Evolutionary conservation across 2,797 vertebrate species (phyloP), one percentile per base, ranked within the genome.

Genomic region (Enteromius thamalakanensis): DNA sequence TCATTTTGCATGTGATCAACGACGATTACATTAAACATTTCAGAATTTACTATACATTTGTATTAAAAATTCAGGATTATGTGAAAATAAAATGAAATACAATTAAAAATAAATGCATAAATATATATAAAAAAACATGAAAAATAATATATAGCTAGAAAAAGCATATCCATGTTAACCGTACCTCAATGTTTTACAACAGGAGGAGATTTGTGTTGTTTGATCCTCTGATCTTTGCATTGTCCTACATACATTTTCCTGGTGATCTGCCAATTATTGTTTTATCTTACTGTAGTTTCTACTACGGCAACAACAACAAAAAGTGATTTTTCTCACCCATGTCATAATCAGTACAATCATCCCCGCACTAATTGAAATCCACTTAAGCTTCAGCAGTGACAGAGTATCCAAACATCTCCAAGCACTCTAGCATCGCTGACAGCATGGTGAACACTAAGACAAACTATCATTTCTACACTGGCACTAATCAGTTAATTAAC

Each of bases 401-500:
- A n/a, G 51, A 53, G 65, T 55, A 55, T 77, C 76, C 55, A 83
- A 80, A 84, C 64, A 86, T 84, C 53, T 62, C 51, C 40, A 42
- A 51, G 42, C 12, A 51, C 62, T 83, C 49, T 83, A 53, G 47
- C 21, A 37, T 26, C 14, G 6, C 72, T 81, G 91, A 90, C 89
- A 90, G 81, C 40, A 45, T 15, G 6, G 40, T 26, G n/a, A 89
- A 88, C 68, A 3, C n/a, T 40, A 6, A 15, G 11, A 77, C 23
- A 19, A 79, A 53, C 86, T 88, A 90, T 91, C 90, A 83, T 87
- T 87, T 88, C 86, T 87, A 89, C 81, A 84, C 88, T 88, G 84
- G 12, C 86, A 83, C 90, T 88, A 91, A 93, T 93, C 89, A 90
- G 88, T 81, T 87, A 90, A 91, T 92, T 92, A 90, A 85, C 90